Percentiles rank a stretch among this genome's conserved stretches.
Evolutionary conservation across 2,797 vertebrate species (phyloP).

Genomic region (Anniella stebbinsi): DNA sequence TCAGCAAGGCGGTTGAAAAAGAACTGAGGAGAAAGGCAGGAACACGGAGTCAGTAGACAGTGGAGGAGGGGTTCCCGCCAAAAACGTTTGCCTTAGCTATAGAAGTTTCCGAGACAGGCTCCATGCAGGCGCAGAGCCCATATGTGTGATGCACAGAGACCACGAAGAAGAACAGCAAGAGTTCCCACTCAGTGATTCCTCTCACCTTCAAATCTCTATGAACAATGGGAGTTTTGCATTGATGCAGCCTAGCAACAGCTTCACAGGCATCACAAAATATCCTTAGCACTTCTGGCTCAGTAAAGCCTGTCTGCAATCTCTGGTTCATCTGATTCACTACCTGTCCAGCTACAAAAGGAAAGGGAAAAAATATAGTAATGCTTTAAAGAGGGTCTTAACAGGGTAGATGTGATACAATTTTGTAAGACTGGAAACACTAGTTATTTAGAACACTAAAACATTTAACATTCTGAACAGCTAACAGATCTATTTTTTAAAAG

Average conservation of each 20-base stretch:
- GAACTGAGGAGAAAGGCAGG: too few relatives aligned
- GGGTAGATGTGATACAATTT: background rate
- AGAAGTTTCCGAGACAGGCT: too few relatives aligned
- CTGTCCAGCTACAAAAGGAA: conserved; percentile 86
- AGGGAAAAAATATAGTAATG: background rate
- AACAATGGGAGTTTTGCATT: conserved; percentile 96
- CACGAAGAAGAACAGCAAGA: background rate
- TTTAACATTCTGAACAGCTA: background rate
- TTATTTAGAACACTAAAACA: background rate
- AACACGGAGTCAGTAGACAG: too few relatives aligned
- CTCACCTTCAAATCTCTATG: conserved; percentile 96
- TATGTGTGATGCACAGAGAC: too few relatives aligned
- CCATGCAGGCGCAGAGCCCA: too few relatives aligned
- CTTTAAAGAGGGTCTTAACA: background rate
- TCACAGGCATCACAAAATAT: conserved; percentile 97
- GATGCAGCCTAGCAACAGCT: conserved; percentile 95
- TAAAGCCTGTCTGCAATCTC: conserved; percentile 92
- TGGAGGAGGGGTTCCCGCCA: too few relatives aligned
- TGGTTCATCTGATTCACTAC: conserved; percentile 99
- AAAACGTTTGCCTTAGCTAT: too few relatives aligned
- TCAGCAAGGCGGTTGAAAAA: too few relatives aligned
- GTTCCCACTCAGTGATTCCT: background rate
- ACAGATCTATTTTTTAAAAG: background rate
- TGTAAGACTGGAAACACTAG: background rate
- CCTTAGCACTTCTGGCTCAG: conserved; percentile 89